These are phyloP conservation scores for Colius striatus DNA, from an alignment of 2,113 vertebrate species.

Conservation along the genomic window DNA sequence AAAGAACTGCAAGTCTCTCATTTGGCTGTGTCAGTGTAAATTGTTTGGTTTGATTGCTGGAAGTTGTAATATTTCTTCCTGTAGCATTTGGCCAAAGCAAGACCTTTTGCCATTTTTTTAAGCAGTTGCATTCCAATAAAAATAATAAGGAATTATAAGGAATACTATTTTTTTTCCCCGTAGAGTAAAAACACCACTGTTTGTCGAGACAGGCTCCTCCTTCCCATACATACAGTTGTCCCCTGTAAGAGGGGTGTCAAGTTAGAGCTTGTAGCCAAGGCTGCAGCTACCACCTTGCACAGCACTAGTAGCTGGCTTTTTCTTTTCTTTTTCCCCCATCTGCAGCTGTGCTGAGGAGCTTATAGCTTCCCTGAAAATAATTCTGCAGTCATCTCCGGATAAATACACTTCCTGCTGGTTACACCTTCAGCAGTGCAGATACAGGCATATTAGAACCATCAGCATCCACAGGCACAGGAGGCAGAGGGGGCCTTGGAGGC, in stretches of 20 bases:
- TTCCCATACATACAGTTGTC: background rate
- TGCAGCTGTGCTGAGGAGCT: background rate
- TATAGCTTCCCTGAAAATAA: background rate
- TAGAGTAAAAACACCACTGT: background rate
- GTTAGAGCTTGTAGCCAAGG: background rate
- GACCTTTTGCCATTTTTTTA: background rate
- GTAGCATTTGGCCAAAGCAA: background rate
- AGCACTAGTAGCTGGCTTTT: background rate
- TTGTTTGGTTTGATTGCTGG: background rate
- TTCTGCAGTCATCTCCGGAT: background rate
- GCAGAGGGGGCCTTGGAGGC: background rate
- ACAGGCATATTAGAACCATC: rapidly evolving
- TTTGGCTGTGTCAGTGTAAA: background rate
- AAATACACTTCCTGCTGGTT: background rate
- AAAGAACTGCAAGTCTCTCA: background rate
- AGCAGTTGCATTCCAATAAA: background rate
- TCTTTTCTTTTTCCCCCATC: background rate
- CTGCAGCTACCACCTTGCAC: background rate
- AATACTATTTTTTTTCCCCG: background rate
- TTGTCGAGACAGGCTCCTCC: background rate
- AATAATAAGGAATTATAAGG: background rate
- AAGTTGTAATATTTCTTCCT: background rate
- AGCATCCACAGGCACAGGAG: background rate
- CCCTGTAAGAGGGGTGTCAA: background rate
- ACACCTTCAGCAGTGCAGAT: background rate